Evolutionary conservation across 1,140 invertebrate species (phyloP), one percentile per base, ranked within the genome.

Genomic region (Druon quercuslanigerum): DNA sequence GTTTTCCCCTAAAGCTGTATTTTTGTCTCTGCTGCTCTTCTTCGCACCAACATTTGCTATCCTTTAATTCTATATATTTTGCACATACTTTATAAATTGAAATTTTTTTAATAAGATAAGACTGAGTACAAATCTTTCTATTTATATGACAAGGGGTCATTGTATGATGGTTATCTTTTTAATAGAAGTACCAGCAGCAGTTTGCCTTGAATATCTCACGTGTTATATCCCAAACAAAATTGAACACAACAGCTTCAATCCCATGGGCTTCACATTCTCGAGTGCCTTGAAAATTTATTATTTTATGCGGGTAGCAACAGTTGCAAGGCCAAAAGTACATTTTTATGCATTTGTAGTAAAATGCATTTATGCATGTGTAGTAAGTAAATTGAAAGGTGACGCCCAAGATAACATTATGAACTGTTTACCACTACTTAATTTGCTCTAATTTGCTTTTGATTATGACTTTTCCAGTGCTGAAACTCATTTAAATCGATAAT

Each of bases 251-350:
- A 14, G 25, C 33, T 40, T 40, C 20, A 25, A 25, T 25, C 33
- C 46, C 40, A 16, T 25, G 13, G 57, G 57, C 25, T 66, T 66
- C 13, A 14, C 20, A 16, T 66, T 66, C 60, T 66, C 25, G 60
- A n/a, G 7, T 66, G 25, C 60, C 60, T 66, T 66, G 60, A n/a
- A 40, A 7, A 9, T 40, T 66, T n/a, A 13, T 0, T 66, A 40
- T 56, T 56, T 46, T 66, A 66, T 66, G 40, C 60, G 60, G 60
- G 60, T 66, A 60, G 20, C 33, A 66, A 46, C 40, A n/a, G n/a
- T 66, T 66, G 40, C 60, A 66, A 66, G 60, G 60, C 16, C 60
- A 40, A 66, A 66, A 66, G 60, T 66, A 40, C 25, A 46, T 66
- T 66, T 66, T 46, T 66, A 46, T 66, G 25, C 4, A 66, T 66